Evolutionary conservation across 2,113 vertebrate genomes (phyloP).

Genomic region (Naja naja): DNA sequence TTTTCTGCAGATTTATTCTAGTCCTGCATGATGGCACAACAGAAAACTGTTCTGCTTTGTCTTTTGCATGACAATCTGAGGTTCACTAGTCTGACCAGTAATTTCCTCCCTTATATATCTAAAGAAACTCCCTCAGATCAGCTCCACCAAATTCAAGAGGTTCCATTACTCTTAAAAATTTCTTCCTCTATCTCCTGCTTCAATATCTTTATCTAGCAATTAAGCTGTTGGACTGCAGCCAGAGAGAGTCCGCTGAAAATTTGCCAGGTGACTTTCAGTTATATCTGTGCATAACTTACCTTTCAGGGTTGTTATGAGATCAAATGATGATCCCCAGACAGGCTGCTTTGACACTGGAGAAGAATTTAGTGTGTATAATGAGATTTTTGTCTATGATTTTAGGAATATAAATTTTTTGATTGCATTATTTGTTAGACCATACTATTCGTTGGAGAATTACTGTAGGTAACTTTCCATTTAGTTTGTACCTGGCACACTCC

Average conservation of each 20-base stretch:
- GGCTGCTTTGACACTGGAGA: not conserved
- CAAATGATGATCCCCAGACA: not conserved
- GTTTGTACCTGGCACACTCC: not conserved
- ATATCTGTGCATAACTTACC: not conserved
- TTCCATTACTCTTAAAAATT: not conserved
- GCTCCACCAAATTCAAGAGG: not conserved
- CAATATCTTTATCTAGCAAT: not conserved
- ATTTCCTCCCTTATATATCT: not conserved
- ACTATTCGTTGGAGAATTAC: not conserved
- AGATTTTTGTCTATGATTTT: not conserved
- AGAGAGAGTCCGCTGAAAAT: not conserved
- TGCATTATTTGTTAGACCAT: not conserved
- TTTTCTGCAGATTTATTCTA: not conserved
- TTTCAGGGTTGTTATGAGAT: not conserved
- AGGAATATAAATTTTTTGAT: not conserved
- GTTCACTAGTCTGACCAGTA: not conserved
- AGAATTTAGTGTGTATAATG: not conserved
- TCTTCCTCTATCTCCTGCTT: not conserved
- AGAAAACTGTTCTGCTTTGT: not conserved
- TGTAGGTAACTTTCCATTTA: not conserved
- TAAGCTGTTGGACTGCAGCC: not conserved
- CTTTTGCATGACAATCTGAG: not conserved
- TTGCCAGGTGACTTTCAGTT: not conserved
- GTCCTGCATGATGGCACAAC: not conserved
- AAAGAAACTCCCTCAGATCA: not conserved